Evolutionary conservation across 2,113 vertebrate species (phyloP).

Genomic region (Strigops habroptila): DNA sequence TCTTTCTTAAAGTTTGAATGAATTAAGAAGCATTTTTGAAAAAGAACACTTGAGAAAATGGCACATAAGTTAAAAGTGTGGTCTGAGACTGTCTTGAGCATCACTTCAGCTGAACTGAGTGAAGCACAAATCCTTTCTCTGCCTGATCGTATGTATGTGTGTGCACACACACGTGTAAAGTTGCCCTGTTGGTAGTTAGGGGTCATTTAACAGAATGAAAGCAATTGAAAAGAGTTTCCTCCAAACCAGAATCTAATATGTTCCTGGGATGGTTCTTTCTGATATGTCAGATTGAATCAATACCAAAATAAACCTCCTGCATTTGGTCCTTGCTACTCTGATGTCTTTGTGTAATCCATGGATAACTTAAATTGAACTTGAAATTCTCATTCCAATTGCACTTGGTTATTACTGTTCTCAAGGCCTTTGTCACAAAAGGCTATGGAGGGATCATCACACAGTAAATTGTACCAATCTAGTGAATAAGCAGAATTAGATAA

Average conservation of each 20-base stretch:
- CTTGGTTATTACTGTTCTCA: not conserved
- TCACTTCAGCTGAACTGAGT: not conserved
- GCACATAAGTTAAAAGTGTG: not conserved
- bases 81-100: not conserved
- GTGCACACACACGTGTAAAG: fast-evolving
- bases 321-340: not conserved
- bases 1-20: not conserved
- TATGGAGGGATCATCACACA: not conserved
- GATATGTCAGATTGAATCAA: constrained; percentile 18
- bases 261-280: constrained; percentile 32
- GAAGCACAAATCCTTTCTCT: not conserved
- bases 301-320: constrained; percentile 7
- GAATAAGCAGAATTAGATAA: not conserved
- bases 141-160: not conserved
- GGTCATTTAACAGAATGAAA: constrained; percentile 38
- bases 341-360: not conserved
- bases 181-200: not conserved
- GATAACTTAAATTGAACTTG: not conserved
- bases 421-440: not conserved
- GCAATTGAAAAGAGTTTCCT: constrained; percentile 33
- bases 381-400: not conserved
- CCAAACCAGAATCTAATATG: not conserved
- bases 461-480: not conserved
- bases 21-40: not conserved
- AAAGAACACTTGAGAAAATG: not conserved